Percentiles rank a stretch among this genome's conserved stretches.
Conservation (phyloP, 2,797 vertebrate species). For the Onychomys leucogaster region DNA sequence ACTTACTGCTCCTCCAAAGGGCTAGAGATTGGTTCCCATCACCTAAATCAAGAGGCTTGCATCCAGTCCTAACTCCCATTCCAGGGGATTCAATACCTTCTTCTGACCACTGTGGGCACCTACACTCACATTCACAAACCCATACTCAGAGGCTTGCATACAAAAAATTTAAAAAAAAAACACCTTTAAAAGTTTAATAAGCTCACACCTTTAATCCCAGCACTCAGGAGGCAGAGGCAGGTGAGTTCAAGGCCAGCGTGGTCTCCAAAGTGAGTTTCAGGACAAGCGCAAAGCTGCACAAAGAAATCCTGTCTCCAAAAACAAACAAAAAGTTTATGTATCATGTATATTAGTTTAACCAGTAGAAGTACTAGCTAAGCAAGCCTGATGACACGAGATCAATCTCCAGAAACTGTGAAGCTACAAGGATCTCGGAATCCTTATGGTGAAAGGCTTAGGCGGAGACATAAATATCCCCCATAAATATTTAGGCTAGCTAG, state of each 20-base stretch:
- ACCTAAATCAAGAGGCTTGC: too few relatives aligned
- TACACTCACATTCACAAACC: too few relatives aligned
- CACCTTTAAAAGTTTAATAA: not conserved
- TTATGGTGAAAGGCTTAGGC: not conserved
- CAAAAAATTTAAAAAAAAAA: not conserved
- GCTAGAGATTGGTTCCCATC: not conserved
- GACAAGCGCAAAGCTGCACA: too few relatives aligned
- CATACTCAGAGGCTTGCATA: not conserved
- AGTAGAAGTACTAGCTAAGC: not conserved
- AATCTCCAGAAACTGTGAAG: not conserved
- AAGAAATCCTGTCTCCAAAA: too few relatives aligned
- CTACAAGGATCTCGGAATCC: not conserved
- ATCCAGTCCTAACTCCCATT: not conserved
- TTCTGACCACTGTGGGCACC: not conserved
- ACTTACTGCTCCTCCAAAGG: not conserved
- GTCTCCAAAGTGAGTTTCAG: too few relatives aligned
- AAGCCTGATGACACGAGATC: not conserved
- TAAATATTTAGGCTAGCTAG: not conserved
- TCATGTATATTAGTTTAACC: not conserved
- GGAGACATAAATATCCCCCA: not conserved
- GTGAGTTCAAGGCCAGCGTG: too few relatives aligned
- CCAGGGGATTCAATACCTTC: not conserved
- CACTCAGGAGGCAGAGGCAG: too few relatives aligned
- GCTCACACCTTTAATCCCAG: too few relatives aligned
- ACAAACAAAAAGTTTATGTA: too few relatives aligned